These are phyloP conservation scores for Athrips mouffetella DNA, from an alignment of 2,888 invertebrate genomes.

Conservation along the genomic window DNA sequence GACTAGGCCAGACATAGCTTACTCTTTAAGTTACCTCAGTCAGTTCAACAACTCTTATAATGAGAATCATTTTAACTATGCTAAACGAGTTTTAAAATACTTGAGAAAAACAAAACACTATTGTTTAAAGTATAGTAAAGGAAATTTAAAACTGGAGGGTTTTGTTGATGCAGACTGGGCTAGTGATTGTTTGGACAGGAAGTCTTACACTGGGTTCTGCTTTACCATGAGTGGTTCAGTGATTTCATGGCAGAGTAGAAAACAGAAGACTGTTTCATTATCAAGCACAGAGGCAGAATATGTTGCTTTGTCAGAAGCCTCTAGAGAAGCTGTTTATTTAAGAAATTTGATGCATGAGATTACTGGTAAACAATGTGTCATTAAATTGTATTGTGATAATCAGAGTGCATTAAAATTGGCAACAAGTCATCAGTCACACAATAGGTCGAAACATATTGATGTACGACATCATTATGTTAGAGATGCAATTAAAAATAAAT, in stretches of 20 bases:
- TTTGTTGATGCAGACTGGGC: conserved; percentile 21
- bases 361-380: too few relatives aligned
- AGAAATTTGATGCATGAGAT: too few relatives aligned
- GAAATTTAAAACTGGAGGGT: conserved; percentile 5
- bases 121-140: conserved; percentile 18
- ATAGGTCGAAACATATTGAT: too few relatives aligned
- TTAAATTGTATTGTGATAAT: too few relatives aligned
- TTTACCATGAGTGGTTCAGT: conserved; percentile 17
- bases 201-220: conserved; percentile 20
- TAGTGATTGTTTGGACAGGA: conserved; percentile 16
- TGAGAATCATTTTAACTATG: conserved; percentile 16
- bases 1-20: conserved; percentile 15
- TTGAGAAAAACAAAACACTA: conserved; percentile 17
- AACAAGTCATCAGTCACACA: too few relatives aligned
- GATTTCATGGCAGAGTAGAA: conserved; percentile 20
- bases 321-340: conserved; percentile 17
- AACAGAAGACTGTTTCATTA: conserved; percentile 17
- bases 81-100: conserved; percentile 20
- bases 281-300: conserved; percentile 21
- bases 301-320: conserved; percentile 18
- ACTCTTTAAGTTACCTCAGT: conserved; percentile 19
- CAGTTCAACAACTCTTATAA: conserved; percentile 23
- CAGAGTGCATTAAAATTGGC: too few relatives aligned
- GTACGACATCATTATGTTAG: too few relatives aligned
- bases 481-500: too few relatives aligned